Base-by-base conservation (phyloP, 2,113 vertebrate genomes). In the Pterocles orientalis region DNA sequence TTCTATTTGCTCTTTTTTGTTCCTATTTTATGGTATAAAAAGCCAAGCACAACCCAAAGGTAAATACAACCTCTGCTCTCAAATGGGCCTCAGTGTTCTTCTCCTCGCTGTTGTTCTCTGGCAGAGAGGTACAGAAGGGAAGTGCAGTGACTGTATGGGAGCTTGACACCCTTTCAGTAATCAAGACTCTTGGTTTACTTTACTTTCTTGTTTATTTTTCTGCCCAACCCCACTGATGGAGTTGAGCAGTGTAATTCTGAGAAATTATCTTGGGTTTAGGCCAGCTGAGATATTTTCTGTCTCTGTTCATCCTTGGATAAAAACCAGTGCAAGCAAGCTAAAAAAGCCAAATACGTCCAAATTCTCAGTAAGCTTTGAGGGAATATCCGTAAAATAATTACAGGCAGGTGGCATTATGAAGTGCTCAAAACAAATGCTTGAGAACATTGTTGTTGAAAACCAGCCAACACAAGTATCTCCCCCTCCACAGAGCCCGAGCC, bases 311-410 rank as follows among this genome's bases (percentile, higher is more conserved):
- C 88, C 89, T 94, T 97, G 96, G 96, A 98, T 92, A 82, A 95
- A 97, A 97, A 97, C 92, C 85, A 97, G 93, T 94, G 81, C 90
- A 97, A 97, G 94, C 87, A 97, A 92, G 65, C 66, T 92, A 87
- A 79, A 91, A 95, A 97, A 97, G 82, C 89, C 92, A 96, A 96
- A 75, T 84, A 84, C 78, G 90, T 94, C 80, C 92, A 89, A 94
- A 94, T 85, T 93, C 90, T 68, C 48, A 58, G 62, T 93, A 84
- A 90, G 65, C 25, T 86, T 90, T 95, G 82, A 95, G 90, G 66
- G 71, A 82, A 75, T 68, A 91, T 89, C 36, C 36, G 57, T 65
- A 77, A 95, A 94, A 93, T 73, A 75, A 91, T 78, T 47, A 84
- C 72, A 86, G 85, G 89, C 91, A 92, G 94, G 95, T 96, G 96